Conservation (phyloP, 2,888 invertebrate genomes). For the Chymomyza caudatula region DNA sequence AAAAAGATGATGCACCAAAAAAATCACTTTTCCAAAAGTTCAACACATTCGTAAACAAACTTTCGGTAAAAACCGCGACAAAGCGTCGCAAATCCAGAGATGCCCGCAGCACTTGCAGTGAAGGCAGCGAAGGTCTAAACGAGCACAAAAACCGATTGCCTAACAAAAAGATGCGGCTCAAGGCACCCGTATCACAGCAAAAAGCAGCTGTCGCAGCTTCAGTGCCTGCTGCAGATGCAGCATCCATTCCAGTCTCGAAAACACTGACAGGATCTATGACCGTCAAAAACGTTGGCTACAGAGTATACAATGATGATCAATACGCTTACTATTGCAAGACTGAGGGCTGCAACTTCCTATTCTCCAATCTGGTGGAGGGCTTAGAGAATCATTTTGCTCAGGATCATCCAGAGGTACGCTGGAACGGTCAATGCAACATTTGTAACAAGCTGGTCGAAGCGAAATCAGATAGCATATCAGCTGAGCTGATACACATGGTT, state of each 20-base stretch:
- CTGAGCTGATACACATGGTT: conserved; percentile 72
- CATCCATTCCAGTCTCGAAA: conserved; percentile 44
- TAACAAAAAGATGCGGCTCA: neutral
- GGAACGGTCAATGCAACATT: conserved; percentile 81
- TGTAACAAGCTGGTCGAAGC: conserved; percentile 75
- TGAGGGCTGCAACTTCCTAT: conserved; percentile 71
- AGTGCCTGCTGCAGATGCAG: conserved; percentile 41
- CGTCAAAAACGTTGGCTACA: conserved; percentile 67
- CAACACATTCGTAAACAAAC: conserved; percentile 42
- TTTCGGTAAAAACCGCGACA: conserved; percentile 13
- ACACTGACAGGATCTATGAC: conserved; percentile 44
- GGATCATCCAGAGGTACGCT: conserved; percentile 70
- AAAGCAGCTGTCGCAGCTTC: conserved; percentile 35
- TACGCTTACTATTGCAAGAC: conserved; percentile 71
- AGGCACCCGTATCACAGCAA: too few species aligned
- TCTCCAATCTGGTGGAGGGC: conserved; percentile 48
- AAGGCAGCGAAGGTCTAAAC: neutral
- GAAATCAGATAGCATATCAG: neutral
- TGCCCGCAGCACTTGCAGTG: neutral
- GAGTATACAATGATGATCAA: conserved; percentile 21
- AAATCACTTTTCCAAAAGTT: conserved; percentile 52
- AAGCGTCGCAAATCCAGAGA: conserved; percentile 22
- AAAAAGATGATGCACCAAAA: conserved; percentile 21
- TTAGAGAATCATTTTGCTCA: neutral
- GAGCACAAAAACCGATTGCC: neutral